Evolutionary conservation across 1,140 invertebrate species (phyloP).

Genomic region (Ruditapes philippinarum): DNA sequence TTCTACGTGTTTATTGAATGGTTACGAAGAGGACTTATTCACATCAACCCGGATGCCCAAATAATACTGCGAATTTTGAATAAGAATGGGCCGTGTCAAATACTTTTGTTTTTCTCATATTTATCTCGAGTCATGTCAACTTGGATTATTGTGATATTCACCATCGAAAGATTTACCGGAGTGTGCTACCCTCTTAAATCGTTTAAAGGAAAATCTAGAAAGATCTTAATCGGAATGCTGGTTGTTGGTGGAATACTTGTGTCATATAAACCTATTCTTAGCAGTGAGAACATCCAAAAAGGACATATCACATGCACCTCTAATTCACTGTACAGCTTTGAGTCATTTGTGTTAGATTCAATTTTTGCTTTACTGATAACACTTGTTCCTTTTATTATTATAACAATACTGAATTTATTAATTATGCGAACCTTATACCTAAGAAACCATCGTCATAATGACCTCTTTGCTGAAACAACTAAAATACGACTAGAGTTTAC

Average conservation of each 20-base stretch:
- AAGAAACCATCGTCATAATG: slow-evolving; percentile 59
- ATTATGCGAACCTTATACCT: slow-evolving; percentile 71
- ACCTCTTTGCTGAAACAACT: too few species aligned
- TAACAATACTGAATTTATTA: slow-evolving; percentile 72
- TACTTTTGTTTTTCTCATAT: slow-evolving; percentile 77
- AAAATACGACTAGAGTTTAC: slow-evolving; percentile 75
- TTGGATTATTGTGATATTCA: slow-evolving; percentile 82
- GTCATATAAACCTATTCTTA: slow-evolving; percentile 77
- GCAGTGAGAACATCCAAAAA: slow-evolving; percentile 38
- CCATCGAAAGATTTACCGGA: slow-evolving; percentile 80
- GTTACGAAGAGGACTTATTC: slow-evolving; percentile 68
- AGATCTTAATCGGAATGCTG: slow-evolving; percentile 63
- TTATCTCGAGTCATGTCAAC: too few species aligned
- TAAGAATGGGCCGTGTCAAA: slow-evolving; percentile 76
- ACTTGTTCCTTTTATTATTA: too few species aligned
- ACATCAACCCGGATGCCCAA: slow-evolving; percentile 2
- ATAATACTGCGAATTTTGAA: slow-evolving; percentile 56
- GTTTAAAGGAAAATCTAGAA: too few species aligned
- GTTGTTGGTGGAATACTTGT: slow-evolving; percentile 57
- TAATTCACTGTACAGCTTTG: slow-evolving; percentile 56
- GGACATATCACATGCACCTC: slow-evolving; percentile 44
- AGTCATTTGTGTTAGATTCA: too few species aligned
- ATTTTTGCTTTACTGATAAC: too few species aligned
- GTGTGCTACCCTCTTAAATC: slow-evolving; percentile 74
- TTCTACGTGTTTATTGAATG: slow-evolving; percentile 77